These are phyloP conservation scores for Dendrocopos noguchii DNA, from an alignment of 2,113 vertebrate species.

Conservation along the genomic window DNA sequence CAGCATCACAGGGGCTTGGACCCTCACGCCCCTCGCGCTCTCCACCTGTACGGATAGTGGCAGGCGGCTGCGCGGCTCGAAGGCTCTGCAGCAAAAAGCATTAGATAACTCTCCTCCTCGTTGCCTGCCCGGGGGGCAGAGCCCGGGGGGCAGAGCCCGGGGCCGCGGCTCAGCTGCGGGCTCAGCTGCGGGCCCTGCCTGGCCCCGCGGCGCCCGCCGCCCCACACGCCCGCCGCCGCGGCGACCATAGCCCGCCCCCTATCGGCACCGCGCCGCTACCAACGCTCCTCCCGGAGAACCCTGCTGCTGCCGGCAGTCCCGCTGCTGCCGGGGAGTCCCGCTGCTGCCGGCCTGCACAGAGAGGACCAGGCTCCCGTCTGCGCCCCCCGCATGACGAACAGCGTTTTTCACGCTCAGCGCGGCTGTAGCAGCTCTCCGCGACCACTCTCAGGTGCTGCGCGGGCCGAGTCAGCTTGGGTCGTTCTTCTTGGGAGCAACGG, in stretches of 20 bases:
- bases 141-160: background rate
- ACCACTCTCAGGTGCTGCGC: background rate
- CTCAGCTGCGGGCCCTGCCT: background rate
- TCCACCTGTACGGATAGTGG: accelerated
- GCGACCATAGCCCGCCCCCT: background rate
- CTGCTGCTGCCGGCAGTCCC: background rate
- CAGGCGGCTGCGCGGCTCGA: background rate
- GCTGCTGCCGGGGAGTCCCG: too few relatives aligned
- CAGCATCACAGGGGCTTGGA: accelerated
- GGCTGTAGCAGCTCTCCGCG: background rate
- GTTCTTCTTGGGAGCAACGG: accelerated
- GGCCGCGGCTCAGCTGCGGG: background rate
- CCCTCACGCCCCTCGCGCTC: background rate
- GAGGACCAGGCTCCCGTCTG: too few relatives aligned
- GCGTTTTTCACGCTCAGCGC: background rate
- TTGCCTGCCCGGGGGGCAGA: background rate
- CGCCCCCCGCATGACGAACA: background rate
- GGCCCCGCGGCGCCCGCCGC: background rate
- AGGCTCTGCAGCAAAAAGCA: background rate
- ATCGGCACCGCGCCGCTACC: background rate
- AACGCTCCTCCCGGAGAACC: background rate
- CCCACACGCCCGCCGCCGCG: background rate
- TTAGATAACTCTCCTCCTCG: background rate
- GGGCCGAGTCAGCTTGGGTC: accelerated
- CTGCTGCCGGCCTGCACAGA: too few relatives aligned